Evolutionary conservation across 2,113 vertebrate genomes (phyloP).

Genomic region (Pseudopodoces humilis): DNA sequence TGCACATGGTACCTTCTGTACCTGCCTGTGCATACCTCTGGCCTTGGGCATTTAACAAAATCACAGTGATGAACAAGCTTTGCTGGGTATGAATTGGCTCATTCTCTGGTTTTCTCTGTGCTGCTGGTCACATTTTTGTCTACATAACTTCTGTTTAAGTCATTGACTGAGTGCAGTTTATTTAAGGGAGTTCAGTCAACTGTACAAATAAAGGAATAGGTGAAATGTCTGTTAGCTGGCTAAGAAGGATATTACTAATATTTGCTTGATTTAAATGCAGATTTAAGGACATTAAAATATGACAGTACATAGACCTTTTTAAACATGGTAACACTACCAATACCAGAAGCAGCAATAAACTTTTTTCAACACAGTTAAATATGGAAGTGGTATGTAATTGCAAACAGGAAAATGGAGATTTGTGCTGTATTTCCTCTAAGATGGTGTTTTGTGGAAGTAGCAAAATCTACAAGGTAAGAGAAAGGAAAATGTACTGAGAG

Average conservation of each 20-base stretch:
- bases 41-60: not conserved
- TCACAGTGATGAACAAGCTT: not conserved
- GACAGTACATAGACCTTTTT: not conserved
- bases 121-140: not conserved
- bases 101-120: not conserved
- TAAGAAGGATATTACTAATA: not conserved
- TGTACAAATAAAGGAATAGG: not conserved
- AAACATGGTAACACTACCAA: not conserved
- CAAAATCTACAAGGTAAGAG: not conserved
- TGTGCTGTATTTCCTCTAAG: not conserved
- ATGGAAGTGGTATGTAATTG: not conserved
- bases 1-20: not conserved
- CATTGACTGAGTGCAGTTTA: not conserved
- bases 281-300: not conserved
- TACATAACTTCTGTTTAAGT: not conserved
- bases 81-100: not conserved
- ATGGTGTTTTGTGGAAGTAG: not conserved
- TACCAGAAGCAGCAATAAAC: not conserved
- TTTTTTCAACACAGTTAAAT: not conserved
- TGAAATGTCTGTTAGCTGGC: not conserved
- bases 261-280: not conserved
- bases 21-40: not conserved
- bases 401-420: not conserved
- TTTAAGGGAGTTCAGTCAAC: not conserved
- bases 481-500: not conserved